Base-by-base conservation (phyloP, 2,888 invertebrate genomes). In the Temnothorax rugatulus region DNA sequence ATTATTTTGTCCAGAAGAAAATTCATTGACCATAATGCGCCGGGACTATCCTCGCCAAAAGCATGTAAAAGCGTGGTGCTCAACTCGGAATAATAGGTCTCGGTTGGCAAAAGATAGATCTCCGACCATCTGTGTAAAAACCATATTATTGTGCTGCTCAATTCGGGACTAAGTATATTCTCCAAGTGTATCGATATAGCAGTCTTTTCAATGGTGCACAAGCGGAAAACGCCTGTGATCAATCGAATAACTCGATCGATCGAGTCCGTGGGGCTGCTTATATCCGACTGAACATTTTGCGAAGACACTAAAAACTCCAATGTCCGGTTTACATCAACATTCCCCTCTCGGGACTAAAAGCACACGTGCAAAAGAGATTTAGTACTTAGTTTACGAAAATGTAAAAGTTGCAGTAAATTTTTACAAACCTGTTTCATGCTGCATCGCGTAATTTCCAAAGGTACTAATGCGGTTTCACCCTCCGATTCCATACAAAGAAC, bases 101-200 rank as follows among this genome's bases (percentile, higher is more conserved):
- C 96, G 83, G 95, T 94, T 34, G 95, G 95, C 44, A 96, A 95
- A 84, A 98, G 95, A 93, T 98, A 98, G 0, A 96, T 96, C 88
- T 96, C 95, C 69, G 97, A 96, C 97, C 97, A 98, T 89, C 97
- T 96, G 91, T 97, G 96, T 66, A 98, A 95, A 91, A 98, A 97
- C 98, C 98, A 98, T 89, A 97, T 97, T 66, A 97, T 95, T 0
- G 97, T 97, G 63, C 97, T 96, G 1, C 97, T 97, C 2, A 98
- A 96, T 94, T 98, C 97, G 0, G 98, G 98, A 93, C 98, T 98
- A 90, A 98, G 96, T 86, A 96, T 95, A 87, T 96, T 96, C 0
- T 95, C 95, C 85, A 97, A 95, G 83, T 97, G 97, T 0, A 97
- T 97, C 84, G 97, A 96, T 34, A 97, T 95, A 0, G 97, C 97